Base-by-base conservation (phyloP, 1,140 invertebrate species). In the Ceratina australensis region DNA sequence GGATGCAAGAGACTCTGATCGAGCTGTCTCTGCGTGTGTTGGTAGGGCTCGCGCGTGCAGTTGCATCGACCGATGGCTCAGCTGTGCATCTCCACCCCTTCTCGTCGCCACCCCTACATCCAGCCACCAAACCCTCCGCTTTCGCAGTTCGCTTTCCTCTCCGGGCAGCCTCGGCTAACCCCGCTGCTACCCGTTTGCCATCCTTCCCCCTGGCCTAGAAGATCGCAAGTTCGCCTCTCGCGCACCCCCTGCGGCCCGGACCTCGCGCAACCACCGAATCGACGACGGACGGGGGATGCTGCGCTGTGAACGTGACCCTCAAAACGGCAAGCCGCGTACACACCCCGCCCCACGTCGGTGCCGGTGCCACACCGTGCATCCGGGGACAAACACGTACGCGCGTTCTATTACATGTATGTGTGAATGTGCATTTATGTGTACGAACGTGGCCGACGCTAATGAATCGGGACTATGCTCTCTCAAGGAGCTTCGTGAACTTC, bases 291-390 rank as follows among this genome's bases (percentile, higher is more conserved):
- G 85, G 81, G 83, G 81, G 86, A 88, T 87, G 88, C 87, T 89
- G 89, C 86, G 86, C 89, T 90, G 86, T 91, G 90, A 91, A 91
- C 90, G 90, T 91, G 90, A 91, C 90, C 90, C 90, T 90, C 90
- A 91, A 91, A 91, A 90, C 87, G 86, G 83, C 83, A 81, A 73
- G 82, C 61, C 79, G 64, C 80, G 77, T 85, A 84, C 86, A 80
- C 77, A 61, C 72, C 63, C 78, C 68, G 54, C 16, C 33, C 54
- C 28, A 33, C 22, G n/a, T 47, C 7, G 28, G 28, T 18, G 54
- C 28, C 28, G 28, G 12, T 16, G 59, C 20, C 20, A n/a, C 54
- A 10, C 7, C 22, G n/a, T n/a, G n/a, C 56, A 22, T 24, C 22
- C 50, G 15, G 15, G 12, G 24, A 33, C 54, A 61, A 16, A 76